These are phyloP conservation scores for Lichenostomus cassidix DNA, from an alignment of 2,113 vertebrate species.

Conservation along the genomic window DNA sequence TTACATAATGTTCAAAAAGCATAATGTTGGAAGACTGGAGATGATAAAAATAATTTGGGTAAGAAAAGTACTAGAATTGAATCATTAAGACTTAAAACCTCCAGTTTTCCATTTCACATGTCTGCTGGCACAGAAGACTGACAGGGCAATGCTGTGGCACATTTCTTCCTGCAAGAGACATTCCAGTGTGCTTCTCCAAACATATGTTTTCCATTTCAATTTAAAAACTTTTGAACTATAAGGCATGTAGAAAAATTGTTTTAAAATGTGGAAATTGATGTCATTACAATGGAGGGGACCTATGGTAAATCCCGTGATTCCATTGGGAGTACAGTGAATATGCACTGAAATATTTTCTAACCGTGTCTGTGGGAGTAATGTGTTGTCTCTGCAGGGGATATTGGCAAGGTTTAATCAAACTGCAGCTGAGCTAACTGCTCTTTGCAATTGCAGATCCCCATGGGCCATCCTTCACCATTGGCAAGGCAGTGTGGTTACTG, in stretches of 20 bases:
- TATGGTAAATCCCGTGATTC: not conserved
- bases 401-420: not conserved
- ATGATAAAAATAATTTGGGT: not conserved
- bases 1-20: not conserved
- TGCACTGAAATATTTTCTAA: not conserved
- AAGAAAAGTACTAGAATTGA: not conserved
- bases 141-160: not conserved
- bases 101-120: not conserved
- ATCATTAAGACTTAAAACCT: not conserved
- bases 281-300: not conserved
- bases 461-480: slow-evolving; percentile 96
- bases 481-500: slow-evolving; percentile 97
- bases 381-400: not conserved
- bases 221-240: not conserved
- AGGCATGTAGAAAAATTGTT: not conserved
- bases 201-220: not conserved
- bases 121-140: not conserved
- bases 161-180: not conserved
- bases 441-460: slow-evolving; percentile 83
- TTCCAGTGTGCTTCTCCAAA: not conserved
- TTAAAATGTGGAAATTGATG: not conserved
- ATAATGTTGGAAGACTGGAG: not conserved
- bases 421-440: not conserved
- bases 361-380: not conserved
- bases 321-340: not conserved